phyloP scores from a whole-genome alignment of 2,888 invertebrate genomes.

The Leptinotarsa tumamoca region DNA sequence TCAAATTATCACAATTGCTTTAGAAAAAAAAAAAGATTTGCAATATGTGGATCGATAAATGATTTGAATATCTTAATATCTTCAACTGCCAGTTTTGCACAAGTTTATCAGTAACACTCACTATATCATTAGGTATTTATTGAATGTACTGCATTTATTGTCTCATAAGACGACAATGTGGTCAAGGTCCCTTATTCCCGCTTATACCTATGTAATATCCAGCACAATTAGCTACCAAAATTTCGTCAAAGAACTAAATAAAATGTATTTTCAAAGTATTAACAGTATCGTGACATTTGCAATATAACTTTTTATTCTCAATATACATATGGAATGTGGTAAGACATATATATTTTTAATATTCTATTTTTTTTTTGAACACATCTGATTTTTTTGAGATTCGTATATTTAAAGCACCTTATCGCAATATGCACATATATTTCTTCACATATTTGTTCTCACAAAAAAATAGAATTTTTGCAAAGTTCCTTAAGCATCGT shows the following conservation, averaged over 20 bases:
- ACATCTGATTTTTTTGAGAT: conserved; percentile 52
- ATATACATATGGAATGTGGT: conserved; percentile 52
- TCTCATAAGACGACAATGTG: conserved; percentile 51
- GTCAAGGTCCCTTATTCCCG: conserved; percentile 51
- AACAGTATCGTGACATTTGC: conserved; percentile 49
- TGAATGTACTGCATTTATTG: conserved; percentile 37
- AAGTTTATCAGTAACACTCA: neutral
- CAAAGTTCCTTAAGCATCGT: conserved; percentile 8
- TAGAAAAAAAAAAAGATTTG: too few relatives aligned
- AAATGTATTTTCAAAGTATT: conserved; percentile 53
- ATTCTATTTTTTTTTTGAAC: conserved; percentile 47
- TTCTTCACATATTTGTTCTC: conserved; percentile 30
- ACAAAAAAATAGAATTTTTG: conserved; percentile 28
- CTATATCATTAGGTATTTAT: neutral
- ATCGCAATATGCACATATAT: conserved; percentile 39
- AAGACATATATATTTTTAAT: conserved; percentile 46
- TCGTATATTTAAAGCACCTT: conserved; percentile 54
- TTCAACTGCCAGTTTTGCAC: too few relatives aligned
- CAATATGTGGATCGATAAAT: too few relatives aligned
- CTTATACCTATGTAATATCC: conserved; percentile 38
- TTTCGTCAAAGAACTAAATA: conserved; percentile 52
- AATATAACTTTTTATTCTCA: conserved; percentile 39
- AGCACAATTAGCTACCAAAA: conserved; percentile 49
- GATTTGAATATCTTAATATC: too few relatives aligned
- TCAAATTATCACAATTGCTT: too few relatives aligned